Conservation (phyloP, 2,888 invertebrate genomes). For the Drosophila fungiperda region DNA sequence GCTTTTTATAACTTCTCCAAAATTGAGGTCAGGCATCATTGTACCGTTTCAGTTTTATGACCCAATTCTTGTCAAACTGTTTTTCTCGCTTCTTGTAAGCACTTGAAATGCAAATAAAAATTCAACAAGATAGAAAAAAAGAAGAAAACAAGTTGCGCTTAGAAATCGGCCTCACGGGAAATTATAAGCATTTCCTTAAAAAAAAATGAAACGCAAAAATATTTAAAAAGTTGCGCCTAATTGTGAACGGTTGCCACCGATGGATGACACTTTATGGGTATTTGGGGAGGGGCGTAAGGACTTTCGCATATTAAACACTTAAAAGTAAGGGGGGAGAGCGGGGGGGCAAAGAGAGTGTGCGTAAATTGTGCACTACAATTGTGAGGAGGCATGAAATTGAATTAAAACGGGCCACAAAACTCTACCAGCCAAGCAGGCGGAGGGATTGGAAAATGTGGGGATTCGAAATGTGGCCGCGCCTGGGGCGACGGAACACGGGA, state of each 20-base stretch:
- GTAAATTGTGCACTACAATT: conserved; percentile 61
- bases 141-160: conserved; percentile 37
- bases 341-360: background rate
- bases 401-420: conserved; percentile 57
- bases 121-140: conserved; percentile 11
- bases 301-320: conserved; percentile 45
- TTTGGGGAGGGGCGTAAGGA: conserved; percentile 38
- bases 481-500: conserved; percentile 67
- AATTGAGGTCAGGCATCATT: conserved; percentile 31
- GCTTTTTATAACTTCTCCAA: background rate
- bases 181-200: conserved; percentile 64
- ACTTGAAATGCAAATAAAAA: conserved; percentile 63
- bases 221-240: conserved; percentile 73
- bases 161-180: conserved; percentile 73
- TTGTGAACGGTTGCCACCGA: conserved; percentile 64
- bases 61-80: conserved; percentile 11
- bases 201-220: conserved; percentile 39
- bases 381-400: conserved; percentile 63
- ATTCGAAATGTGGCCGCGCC: conserved; percentile 59
- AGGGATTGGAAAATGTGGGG: conserved; percentile 14
- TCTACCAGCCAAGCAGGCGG: background rate
- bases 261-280: conserved; percentile 73
- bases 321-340: background rate
- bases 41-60: conserved; percentile 9
- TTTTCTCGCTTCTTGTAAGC: conserved; percentile 21